These are phyloP conservation scores for Thinocorus orbignyianus DNA, from an alignment of 2,113 vertebrate genomes.

Conservation along the genomic window DNA sequence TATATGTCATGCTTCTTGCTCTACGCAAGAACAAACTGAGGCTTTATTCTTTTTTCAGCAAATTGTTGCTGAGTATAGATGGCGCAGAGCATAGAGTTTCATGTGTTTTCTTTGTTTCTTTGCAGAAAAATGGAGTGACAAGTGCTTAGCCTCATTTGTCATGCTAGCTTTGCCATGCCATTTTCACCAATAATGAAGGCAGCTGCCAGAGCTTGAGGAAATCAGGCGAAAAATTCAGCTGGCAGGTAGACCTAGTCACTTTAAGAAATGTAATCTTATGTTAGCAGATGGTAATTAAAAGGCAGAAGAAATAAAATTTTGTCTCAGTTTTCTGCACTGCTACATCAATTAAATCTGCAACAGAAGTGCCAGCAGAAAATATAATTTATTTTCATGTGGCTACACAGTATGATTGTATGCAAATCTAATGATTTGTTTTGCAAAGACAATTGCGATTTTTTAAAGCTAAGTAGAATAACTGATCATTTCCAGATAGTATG, in stretches of 20 bases:
- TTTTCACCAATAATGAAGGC: conserved; percentile 69
- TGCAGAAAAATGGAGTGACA: conserved; percentile 67
- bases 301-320: conserved; percentile 72
- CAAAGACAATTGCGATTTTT: conserved; percentile 48
- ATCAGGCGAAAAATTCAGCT: conserved; percentile 70
- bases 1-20: neutral
- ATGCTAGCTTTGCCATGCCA: conserved; percentile 64
- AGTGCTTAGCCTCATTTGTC: conserved; percentile 71
- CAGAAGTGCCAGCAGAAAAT: conserved; percentile 52
- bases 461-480: conserved; percentile 32
- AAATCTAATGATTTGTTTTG: conserved; percentile 60
- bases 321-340: conserved; percentile 69
- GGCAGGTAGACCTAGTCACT: conserved; percentile 69
- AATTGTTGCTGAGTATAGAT: conserved; percentile 36
- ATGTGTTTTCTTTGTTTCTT: conserved; percentile 61
- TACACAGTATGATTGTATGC: conserved; percentile 49
- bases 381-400: conserved; percentile 45
- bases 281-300: conserved; percentile 76
- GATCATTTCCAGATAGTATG: neutral
- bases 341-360: conserved; percentile 69
- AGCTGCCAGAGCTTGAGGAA: conserved; percentile 68
- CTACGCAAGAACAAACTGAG: neutral
- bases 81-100: conserved; percentile 18
- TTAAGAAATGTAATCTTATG: conserved; percentile 71
- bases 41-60: conserved; percentile 22